Evolutionary conservation across 2,113 vertebrate genomes (phyloP).

Genomic region (Indicator maculatus): DNA sequence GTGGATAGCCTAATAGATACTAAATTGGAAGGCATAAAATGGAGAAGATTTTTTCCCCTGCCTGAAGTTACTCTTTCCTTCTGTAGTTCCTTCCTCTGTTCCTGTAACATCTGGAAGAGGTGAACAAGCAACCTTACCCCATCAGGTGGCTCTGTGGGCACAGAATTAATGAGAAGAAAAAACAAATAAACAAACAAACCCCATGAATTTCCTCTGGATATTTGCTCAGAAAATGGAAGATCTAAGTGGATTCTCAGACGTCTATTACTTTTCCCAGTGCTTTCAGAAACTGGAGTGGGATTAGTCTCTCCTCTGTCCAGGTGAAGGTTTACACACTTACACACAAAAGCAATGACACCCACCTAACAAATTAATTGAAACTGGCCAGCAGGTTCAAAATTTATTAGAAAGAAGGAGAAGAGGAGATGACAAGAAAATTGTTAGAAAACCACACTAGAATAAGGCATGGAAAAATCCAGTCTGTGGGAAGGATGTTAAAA

Average conservation of each 20-base stretch:
- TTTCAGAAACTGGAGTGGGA: neutral
- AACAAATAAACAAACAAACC: neutral
- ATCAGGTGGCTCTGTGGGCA: neutral
- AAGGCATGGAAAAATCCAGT: slow-evolving; percentile 38
- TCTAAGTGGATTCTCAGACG: neutral
- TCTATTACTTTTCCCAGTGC: neutral
- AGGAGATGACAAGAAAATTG: slow-evolving; percentile 1
- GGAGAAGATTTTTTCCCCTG: no score
- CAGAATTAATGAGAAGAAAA: neutral
- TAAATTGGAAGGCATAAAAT: slow-evolving; percentile 1
- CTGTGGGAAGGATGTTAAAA: slow-evolving; percentile 32
- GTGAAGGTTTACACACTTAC: neutral
- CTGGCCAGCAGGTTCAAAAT: neutral
- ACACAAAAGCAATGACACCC: neutral
- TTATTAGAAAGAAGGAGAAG: neutral
- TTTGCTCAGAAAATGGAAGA: neutral
- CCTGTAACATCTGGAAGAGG: neutral
- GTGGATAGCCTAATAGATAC: neutral
- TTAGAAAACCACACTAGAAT: slow-evolving; percentile 30
- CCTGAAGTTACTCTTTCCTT: neutral
- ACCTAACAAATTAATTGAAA: neutral
- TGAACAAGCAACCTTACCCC: neutral
- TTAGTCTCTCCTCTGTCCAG: neutral
- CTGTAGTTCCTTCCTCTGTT: neutral
- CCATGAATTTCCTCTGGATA: neutral